Percentiles rank a stretch among this genome's conserved stretches.
phyloP scores from a whole-genome alignment of 2,113 vertebrate species.

The Montifringilla adamsi region DNA sequence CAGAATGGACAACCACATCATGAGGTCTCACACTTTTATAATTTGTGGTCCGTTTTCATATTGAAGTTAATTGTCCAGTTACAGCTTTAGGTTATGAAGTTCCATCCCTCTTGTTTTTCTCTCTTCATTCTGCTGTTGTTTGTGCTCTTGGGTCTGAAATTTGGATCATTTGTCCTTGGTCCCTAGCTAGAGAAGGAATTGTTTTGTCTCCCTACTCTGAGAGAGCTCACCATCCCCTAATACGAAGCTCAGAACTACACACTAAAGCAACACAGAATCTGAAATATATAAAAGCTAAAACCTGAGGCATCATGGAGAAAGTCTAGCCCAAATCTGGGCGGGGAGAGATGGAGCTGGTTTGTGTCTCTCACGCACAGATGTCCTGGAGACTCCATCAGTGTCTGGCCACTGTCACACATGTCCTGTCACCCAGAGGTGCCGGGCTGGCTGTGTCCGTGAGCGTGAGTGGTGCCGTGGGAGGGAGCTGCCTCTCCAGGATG shows the following conservation, averaged over 20 bases:
- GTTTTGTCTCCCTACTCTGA: not conserved
- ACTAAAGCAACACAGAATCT: not conserved
- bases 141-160: not conserved
- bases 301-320: not conserved
- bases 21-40: not conserved
- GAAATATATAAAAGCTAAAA: not conserved
- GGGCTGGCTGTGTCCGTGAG: accelerated
- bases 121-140: not conserved
- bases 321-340: accelerated
- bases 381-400: accelerated
- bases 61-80: not conserved
- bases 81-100: accelerated
- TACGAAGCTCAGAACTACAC: not conserved
- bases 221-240: not conserved
- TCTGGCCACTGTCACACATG: accelerated
- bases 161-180: not conserved
- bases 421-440: not conserved
- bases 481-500: not conserved
- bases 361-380: accelerated
- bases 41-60: not conserved
- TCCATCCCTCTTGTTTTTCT: not conserved
- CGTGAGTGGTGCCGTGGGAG: accelerated
- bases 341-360: not conserved
- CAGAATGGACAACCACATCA: accelerated
- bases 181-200: not conserved